These are phyloP conservation scores for Macaria liturata DNA, from an alignment of 2,888 invertebrate genomes.

Conservation along the genomic window DNA sequence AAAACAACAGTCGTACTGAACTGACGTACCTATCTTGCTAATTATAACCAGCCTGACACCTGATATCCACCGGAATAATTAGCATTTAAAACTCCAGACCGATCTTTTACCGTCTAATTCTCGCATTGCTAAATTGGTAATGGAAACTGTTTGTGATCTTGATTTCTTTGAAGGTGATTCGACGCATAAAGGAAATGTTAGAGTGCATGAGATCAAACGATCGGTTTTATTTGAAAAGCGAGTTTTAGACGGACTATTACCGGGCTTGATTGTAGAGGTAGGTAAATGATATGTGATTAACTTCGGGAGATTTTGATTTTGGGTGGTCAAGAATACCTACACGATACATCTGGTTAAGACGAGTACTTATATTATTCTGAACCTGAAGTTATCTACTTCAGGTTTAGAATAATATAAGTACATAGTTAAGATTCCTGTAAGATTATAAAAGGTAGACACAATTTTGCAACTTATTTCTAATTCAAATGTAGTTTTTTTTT, in stretches of 20 bases:
- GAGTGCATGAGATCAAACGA: conserved; percentile 23
- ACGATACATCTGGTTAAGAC: no score
- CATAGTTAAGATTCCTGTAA: no score
- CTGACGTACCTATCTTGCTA: neutral
- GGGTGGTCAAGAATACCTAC: conserved; percentile 1
- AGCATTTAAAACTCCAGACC: neutral
- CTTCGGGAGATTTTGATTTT: conserved; percentile 1
- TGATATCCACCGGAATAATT: conserved; percentile 1
- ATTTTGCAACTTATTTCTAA: no score
- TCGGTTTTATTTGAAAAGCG: conserved; percentile 12
- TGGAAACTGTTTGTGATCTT: conserved; percentile 12
- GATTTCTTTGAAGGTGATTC: conserved; percentile 25
- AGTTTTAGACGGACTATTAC: conserved; percentile 8
- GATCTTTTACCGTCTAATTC: conserved; percentile 4
- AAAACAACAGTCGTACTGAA: no score
- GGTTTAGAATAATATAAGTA: no score
- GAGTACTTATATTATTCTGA: no score
- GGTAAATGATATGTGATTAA: conserved; percentile 10
- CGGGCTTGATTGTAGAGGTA: conserved; percentile 9
- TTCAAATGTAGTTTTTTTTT: no score
- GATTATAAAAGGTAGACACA: no score
- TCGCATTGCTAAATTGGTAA: conserved; percentile 6
- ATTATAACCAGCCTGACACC: neutral
- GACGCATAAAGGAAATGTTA: conserved; percentile 20
- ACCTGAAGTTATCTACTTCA: no score